A percentile compares a stretch with the other conserved stretches of the same genome.
Conservation (phyloP, 1,140 invertebrate genomes). For the Scaptomyza montana region DNA sequence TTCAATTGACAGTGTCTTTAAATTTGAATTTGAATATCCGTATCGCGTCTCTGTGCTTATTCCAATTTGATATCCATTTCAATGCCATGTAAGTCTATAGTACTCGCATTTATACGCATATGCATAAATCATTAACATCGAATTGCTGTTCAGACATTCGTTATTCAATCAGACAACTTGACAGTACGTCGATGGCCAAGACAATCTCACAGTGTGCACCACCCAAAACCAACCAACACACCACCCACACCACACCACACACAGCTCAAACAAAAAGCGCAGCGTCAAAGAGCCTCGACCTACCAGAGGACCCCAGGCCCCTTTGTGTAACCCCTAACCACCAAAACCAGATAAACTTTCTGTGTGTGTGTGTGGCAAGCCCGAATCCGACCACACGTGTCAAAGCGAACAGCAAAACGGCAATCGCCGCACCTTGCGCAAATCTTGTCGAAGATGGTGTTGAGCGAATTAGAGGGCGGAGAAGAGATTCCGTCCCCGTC, state of each 20-base stretch:
- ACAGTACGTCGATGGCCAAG: constrained; percentile 26
- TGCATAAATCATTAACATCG: constrained; percentile 31
- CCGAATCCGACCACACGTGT: constrained; percentile 60
- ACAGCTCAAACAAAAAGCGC: constrained; percentile 73
- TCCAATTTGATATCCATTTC: background rate
- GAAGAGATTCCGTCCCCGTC: constrained; percentile 1
- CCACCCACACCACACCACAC: constrained; percentile 12
- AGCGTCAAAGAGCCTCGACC: constrained; percentile 24
- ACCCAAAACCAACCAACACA: constrained; percentile 21
- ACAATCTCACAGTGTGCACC: constrained; percentile 53
- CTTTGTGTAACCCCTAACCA: constrained; percentile 21
- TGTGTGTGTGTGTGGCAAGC: constrained; percentile 5
- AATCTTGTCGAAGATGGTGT: constrained; percentile 57
- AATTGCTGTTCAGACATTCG: constrained; percentile 37
- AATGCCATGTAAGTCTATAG: background rate
- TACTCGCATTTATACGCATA: constrained; percentile 5
- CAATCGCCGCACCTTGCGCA: constrained; percentile 67
- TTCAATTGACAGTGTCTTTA: too few species aligned
- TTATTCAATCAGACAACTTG: constrained; percentile 8
- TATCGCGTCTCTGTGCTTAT: background rate
- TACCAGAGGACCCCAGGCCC: constrained; percentile 35
- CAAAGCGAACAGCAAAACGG: constrained; percentile 69
- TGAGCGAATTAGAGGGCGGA: constrained; percentile 1
- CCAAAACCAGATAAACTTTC: constrained; percentile 39
- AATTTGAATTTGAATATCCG: too few species aligned